phyloP scores from a whole-genome alignment of 2,797 vertebrate species.

The Poecilia velifera region DNA sequence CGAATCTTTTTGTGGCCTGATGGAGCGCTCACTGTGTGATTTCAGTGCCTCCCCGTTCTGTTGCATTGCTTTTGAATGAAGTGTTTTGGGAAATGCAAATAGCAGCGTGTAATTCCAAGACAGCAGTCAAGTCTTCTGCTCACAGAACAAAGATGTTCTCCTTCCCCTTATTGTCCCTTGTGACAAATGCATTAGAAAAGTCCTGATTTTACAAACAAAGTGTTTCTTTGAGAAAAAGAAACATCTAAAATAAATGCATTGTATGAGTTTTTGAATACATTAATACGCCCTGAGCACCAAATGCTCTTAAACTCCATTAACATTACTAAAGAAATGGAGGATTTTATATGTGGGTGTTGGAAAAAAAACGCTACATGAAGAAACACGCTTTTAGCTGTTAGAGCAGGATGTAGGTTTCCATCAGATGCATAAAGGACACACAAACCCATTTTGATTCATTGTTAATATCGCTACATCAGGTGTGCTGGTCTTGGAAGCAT shows the following conservation, averaged over 20 bases:
- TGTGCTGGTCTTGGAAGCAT: slow-evolving; percentile 14
- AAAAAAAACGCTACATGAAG: not conserved
- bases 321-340: not conserved
- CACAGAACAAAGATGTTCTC: not conserved
- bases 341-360: slow-evolving; percentile 13
- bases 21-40: not conserved
- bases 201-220: not conserved
- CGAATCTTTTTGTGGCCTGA: not conserved
- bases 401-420: slow-evolving; percentile 24
- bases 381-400: slow-evolving; percentile 16
- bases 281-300: not conserved
- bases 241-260: not conserved
- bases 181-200: not conserved
- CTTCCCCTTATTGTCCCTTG: not conserved
- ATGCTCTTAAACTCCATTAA: not conserved
- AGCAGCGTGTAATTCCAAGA: not conserved
- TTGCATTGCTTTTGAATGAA: not conserved
- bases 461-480: slow-evolving; percentile 17
- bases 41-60: not conserved
- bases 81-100: not conserved
- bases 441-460: not conserved
- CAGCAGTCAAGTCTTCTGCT: not conserved
- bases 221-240: not conserved
- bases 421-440: slow-evolving; percentile 16
- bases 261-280: not conserved